phyloP scores from a whole-genome alignment of 1,140 invertebrate species.

The Drosophila carrolli region DNA sequence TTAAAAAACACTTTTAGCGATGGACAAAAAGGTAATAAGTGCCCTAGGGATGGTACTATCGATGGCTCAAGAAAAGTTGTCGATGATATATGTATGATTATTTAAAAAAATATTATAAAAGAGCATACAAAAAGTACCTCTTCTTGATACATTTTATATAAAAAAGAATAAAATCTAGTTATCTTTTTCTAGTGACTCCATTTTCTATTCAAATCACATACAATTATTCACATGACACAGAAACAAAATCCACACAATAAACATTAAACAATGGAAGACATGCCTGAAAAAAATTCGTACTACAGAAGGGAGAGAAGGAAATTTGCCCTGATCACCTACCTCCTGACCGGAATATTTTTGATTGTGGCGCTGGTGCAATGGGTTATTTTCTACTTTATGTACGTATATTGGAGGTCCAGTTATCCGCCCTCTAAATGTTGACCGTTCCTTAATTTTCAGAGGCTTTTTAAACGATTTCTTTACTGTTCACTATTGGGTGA shows the following conservation, averaged over 20 bases:
- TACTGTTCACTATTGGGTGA: conserved; percentile 20
- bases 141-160: too few species aligned
- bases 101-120: not conserved
- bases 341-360: conserved; percentile 8
- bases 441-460: conserved; percentile 15
- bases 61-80: not conserved
- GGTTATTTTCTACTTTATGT: conserved; percentile 39
- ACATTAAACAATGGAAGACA: conserved; percentile 1
- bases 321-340: conserved; percentile 14
- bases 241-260: not conserved
- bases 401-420: conserved; percentile 3
- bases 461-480: conserved; percentile 5
- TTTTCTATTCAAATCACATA: too few species aligned
- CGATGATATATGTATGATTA: not conserved
- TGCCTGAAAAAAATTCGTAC: not conserved
- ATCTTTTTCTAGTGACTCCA: too few species aligned
- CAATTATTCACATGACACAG: not conserved
- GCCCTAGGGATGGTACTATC: not conserved
- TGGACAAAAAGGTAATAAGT: not conserved
- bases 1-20: not conserved
- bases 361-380: conserved; percentile 33
- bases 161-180: too few species aligned
- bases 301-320: conserved; percentile 6
- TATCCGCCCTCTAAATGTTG: too few species aligned
- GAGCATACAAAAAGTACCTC: too few species aligned